Percentiles rank a stretch among this genome's conserved stretches.
These are phyloP conservation scores for Narcine bancroftii DNA, from an alignment of 2,113 vertebrate species.

Conservation along the genomic window DNA sequence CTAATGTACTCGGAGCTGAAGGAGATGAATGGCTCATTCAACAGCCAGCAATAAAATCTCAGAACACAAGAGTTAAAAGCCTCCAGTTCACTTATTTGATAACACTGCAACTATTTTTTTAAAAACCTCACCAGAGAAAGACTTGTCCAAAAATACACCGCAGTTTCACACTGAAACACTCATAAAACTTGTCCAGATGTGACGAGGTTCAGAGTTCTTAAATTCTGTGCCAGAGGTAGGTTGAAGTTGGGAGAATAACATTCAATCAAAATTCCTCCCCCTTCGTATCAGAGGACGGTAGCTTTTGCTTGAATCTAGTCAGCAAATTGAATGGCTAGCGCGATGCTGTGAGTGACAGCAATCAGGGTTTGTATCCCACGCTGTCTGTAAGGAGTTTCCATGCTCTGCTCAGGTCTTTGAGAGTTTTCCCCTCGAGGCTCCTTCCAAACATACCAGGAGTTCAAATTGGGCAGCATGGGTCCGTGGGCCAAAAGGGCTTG, in stretches of 20 bases:
- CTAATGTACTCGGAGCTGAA: conserved; percentile 15
- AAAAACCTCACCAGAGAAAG: not conserved
- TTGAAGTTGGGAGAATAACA: not conserved
- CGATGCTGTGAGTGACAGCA: too few species aligned
- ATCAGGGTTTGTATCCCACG: too few species aligned
- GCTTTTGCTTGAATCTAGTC: not conserved
- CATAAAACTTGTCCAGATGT: not conserved
- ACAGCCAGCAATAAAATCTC: conserved; percentile 13
- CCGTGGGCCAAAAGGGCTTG: too few species aligned
- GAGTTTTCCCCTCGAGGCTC: too few species aligned
- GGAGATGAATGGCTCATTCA: conserved; percentile 34
- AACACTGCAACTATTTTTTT: not conserved
- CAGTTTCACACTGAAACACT: not conserved
- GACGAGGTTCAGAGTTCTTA: not conserved
- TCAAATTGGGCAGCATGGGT: too few species aligned
- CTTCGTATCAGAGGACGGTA: not conserved
- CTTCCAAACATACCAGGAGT: too few species aligned
- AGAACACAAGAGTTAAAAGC: not conserved
- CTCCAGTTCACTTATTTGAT: conserved; percentile 8
- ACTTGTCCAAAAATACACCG: not conserved
- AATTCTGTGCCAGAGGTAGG: not conserved
- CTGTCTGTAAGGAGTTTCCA: too few species aligned
- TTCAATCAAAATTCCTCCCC: not conserved
- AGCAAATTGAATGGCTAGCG: too few species aligned
- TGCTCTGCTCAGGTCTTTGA: too few species aligned